A percentile compares a stretch with the other conserved stretches of the same genome.
phyloP scores from a whole-genome alignment of 2,113 vertebrate genomes.

The Indri indri region DNA sequence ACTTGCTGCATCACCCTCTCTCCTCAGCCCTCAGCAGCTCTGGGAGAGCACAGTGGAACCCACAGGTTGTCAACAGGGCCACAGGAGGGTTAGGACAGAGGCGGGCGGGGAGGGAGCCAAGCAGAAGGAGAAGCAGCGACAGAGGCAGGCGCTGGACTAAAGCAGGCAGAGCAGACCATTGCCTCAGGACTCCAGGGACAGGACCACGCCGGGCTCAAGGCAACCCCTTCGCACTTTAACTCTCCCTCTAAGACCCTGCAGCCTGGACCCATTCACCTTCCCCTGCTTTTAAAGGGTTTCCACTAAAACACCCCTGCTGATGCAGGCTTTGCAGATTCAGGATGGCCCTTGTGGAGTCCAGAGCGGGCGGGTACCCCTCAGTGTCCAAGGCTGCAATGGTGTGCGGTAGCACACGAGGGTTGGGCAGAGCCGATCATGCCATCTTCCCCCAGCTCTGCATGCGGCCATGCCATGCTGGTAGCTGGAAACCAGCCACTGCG shows the following conservation, averaged over 20 bases:
- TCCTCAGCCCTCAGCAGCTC: background rate
- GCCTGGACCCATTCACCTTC: background rate
- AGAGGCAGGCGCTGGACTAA: background rate
- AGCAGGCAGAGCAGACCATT: background rate
- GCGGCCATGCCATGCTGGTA: fast-evolving
- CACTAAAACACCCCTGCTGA: background rate
- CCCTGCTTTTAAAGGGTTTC: background rate
- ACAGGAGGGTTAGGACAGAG: background rate
- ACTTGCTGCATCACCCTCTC: background rate
- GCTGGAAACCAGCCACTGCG: background rate
- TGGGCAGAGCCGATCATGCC: background rate
- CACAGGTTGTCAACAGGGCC: background rate
- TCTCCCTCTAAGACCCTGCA: background rate
- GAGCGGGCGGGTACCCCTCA: background rate
- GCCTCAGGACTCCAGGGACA: background rate
- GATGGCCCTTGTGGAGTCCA: background rate
- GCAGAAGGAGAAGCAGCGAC: background rate
- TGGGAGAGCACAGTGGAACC: no score
- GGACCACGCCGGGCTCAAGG: fast-evolving
- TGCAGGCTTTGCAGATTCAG: background rate
- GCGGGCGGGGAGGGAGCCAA: background rate
- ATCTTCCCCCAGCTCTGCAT: background rate
- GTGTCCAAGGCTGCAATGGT: background rate
- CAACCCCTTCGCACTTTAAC: background rate
- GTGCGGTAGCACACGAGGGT: no score